These are phyloP conservation scores for Thamnophis sirtalis DNA, from an alignment of 2,113 vertebrate genomes.

Conservation along the genomic window DNA sequence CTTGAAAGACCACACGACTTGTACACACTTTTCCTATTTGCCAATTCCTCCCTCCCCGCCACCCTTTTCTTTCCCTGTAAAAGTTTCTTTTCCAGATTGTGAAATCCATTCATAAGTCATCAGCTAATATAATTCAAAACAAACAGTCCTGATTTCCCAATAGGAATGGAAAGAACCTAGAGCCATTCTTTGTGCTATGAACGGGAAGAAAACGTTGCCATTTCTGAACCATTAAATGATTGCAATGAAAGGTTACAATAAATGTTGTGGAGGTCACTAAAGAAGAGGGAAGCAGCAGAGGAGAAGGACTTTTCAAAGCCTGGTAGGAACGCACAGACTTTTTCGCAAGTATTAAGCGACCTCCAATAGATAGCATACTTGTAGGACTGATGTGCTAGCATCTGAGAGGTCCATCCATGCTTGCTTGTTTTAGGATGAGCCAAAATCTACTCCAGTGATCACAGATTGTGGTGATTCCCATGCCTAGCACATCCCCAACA, in stretches of 20 bases:
- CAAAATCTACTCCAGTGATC: slow-evolving; percentile 85
- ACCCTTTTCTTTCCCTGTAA: neutral
- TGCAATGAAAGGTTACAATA: slow-evolving; percentile 85
- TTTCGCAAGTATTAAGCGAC: slow-evolving; percentile 72
- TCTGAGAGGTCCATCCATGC: slow-evolving; percentile 67
- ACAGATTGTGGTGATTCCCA: slow-evolving; percentile 89
- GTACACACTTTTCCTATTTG: slow-evolving; percentile 67
- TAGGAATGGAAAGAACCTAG: slow-evolving; percentile 39
- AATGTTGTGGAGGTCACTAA: slow-evolving; percentile 76
- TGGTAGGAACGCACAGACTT: slow-evolving; percentile 72
- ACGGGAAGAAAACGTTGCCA: slow-evolving; percentile 73
- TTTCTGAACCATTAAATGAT: slow-evolving; percentile 81
- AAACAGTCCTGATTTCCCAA: slow-evolving; percentile 65
- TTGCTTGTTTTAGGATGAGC: slow-evolving; percentile 84
- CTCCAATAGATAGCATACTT: slow-evolving; percentile 77
- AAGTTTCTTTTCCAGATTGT: slow-evolving; percentile 56
- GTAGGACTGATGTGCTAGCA: slow-evolving; percentile 63
- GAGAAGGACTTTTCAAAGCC: slow-evolving; percentile 72
- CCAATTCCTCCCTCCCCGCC: slow-evolving; percentile 52
- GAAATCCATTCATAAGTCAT: slow-evolving; percentile 72
- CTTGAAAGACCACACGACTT: slow-evolving; percentile 67
- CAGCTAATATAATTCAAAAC: slow-evolving; percentile 74
- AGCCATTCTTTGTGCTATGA: slow-evolving; percentile 68
- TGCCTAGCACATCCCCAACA: slow-evolving; percentile 92
- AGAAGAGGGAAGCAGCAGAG: slow-evolving; percentile 65